Percentiles rank a stretch among this genome's conserved stretches.
Conservation (phyloP, 2,797 vertebrate species). For the Ceryle rudis region DNA sequence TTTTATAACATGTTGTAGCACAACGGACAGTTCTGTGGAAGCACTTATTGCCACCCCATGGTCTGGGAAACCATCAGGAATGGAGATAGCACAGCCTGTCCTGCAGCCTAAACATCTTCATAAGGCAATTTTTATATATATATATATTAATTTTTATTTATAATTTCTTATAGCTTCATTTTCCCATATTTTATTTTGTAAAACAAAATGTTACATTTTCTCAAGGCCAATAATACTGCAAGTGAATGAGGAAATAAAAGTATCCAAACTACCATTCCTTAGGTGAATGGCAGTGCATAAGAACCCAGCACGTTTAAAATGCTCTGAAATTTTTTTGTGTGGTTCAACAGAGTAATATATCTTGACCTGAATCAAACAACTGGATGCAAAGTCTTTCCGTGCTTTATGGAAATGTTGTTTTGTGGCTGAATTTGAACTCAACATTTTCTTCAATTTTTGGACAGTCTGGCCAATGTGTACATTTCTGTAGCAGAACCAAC, state of each 20-base stretch:
- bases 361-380: not conserved
- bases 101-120: not conserved
- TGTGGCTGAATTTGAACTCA: not conserved
- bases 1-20: not conserved
- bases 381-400: not conserved
- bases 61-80: not conserved
- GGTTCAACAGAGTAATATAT: not conserved
- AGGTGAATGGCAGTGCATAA: not conserved
- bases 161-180: not conserved
- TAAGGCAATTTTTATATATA: not conserved
- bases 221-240: not conserved
- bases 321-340: not conserved
- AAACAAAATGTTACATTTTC: not conserved
- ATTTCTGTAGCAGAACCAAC: not conserved
- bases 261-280: not conserved
- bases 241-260: not conserved
- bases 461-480: not conserved
- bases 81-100: not conserved
- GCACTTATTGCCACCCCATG: not conserved
- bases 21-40: not conserved
- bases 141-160: not conserved
- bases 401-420: not conserved
- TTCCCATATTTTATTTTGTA: not conserved
- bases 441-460: not conserved
- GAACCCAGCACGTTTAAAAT: not conserved